Evolutionary conservation across 2,113 vertebrate species (phyloP).

Genomic region (Smithornis capensis): DNA sequence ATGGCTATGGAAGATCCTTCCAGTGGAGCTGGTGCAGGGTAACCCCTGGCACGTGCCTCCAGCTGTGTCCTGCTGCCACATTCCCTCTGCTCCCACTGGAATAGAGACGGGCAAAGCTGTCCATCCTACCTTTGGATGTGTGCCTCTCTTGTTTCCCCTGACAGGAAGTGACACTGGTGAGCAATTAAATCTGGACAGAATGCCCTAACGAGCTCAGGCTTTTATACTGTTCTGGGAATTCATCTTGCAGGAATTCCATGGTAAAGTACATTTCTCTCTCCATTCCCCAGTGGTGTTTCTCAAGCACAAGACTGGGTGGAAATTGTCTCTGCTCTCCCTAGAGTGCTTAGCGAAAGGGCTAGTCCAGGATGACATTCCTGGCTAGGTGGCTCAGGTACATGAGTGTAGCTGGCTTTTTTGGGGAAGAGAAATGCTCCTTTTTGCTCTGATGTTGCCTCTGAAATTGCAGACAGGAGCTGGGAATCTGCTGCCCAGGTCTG

Average conservation of each 20-base stretch:
- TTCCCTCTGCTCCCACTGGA: background rate
- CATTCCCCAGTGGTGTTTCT: accelerated
- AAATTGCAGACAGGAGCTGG: background rate
- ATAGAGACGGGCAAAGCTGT: background rate
- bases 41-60: background rate
- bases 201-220: background rate
- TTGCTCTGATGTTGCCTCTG: background rate
- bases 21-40: background rate
- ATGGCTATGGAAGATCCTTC: background rate
- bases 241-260: background rate
- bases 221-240: background rate
- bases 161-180: background rate
- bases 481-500: background rate
- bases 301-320: background rate
- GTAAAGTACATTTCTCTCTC: background rate
- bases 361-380: accelerated
- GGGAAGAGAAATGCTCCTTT: background rate
- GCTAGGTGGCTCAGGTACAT: accelerated
- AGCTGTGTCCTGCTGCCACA: background rate
- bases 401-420: background rate
- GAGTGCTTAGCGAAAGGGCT: background rate
- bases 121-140: background rate
- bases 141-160: background rate
- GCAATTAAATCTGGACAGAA: background rate
- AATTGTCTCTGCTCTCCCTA: background rate